Base-by-base conservation (phyloP, 1,140 invertebrate genomes). In the Belonocnema kinseyi region DNA sequence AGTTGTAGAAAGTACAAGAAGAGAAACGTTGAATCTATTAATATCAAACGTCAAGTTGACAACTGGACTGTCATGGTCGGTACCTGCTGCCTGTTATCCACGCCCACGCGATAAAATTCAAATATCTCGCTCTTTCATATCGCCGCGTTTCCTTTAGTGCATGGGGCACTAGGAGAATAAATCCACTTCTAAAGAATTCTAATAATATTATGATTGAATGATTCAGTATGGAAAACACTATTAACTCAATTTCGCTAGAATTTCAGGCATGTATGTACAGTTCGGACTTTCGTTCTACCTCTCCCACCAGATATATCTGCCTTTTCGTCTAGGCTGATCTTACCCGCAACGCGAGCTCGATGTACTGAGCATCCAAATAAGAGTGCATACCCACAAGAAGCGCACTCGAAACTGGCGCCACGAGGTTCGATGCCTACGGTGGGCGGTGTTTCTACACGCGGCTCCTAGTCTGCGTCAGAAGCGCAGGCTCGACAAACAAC, bases 401-500 rank as follows among this genome's bases (percentile, higher is more conserved):
- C 88, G 87, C 88, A 86, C 88, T 91, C 89, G 86, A 90, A 91
- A 91, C 90, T 91, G 89, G 89, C 89, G 87, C 89, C 89, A 90
- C 84, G 88, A 86, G 87, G 82, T 88, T 87, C 40, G 85, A 81
- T 82, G 83, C 83, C 82, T 77, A 84, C 82, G 85, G 85, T 85
- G 87, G 87, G 88, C 88, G 88, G 86, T 83, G 86, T 83, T 80
- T 74, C 79, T 83, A 77, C 80, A 83, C 75, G 81, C 75, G 83
- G 80, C 77, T 75, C 75, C 80, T 58, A 58, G 70, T 58, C 80
- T 66, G 83, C 72, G 79, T 19, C 51, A 72, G 70, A 82, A 75
- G 85, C 85, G 87, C 86, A 88, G 83, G 85, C 83, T 85, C 88
- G 86, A 75, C 40, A 2, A 46, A 46, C 6, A 46, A 46, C 40